A percentile compares a stretch with the other conserved stretches of the same genome.
Evolutionary conservation across 2,113 vertebrate species (phyloP).

Genomic region (Arizona elegans): DNA sequence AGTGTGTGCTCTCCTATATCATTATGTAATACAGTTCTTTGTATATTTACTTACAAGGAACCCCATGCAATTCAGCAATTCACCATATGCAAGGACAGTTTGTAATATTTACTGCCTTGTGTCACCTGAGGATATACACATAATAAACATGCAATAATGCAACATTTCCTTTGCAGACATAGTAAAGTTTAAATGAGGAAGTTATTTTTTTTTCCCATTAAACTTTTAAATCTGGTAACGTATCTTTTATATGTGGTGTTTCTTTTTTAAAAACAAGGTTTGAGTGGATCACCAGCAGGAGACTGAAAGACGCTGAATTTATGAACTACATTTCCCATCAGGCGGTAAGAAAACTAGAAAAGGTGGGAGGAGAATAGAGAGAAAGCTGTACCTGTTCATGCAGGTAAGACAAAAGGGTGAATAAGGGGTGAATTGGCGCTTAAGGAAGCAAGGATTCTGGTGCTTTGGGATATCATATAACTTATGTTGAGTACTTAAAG

Average conservation of each 20-base stretch:
- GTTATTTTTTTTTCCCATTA: neutral
- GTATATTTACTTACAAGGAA: neutral
- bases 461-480: neutral
- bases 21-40: neutral
- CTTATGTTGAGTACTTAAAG: neutral
- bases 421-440: constrained; percentile 39
- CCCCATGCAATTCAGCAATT: neutral
- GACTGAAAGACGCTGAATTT: neutral
- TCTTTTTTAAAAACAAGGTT: neutral
- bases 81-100: neutral
- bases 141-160: neutral
- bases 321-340: constrained; percentile 76
- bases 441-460: neutral
- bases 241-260: neutral
- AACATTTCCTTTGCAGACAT: neutral
- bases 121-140: neutral
- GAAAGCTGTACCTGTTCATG: constrained; percentile 59
- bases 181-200: neutral
- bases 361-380: constrained; percentile 66
- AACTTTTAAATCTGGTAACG: neutral
- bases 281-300: neutral
- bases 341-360: constrained; percentile 69
- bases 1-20: neutral
- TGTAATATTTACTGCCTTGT: neutral
- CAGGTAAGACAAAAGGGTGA: constrained; percentile 64